Conservation (phyloP, 2,888 invertebrate genomes). For the Sminthurinus aureus region DNA sequence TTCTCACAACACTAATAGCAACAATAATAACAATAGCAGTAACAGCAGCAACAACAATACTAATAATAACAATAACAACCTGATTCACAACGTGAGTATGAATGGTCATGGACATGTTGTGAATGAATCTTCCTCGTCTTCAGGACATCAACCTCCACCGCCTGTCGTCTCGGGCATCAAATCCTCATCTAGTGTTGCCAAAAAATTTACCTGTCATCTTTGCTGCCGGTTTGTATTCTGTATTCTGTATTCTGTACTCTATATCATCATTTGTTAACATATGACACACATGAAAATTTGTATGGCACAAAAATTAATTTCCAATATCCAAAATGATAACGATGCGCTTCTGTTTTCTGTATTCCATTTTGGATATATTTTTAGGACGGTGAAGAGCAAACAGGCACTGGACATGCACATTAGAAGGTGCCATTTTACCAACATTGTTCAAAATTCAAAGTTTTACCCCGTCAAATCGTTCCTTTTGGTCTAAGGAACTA, state of each 20-base stretch:
- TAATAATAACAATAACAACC: neutral
- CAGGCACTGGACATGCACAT: constrained; percentile 59
- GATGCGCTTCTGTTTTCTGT: too few relatives aligned
- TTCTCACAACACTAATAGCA: neutral
- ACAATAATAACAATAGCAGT: neutral
- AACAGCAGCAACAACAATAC: neutral
- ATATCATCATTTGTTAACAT: too few relatives aligned
- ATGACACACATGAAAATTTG: too few relatives aligned
- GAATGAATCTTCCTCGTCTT: too few relatives aligned
- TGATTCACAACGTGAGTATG: neutral
- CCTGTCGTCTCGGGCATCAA: neutral
- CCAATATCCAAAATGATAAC: too few relatives aligned
- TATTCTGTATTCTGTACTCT: constrained; percentile 25
- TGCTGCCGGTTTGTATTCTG: constrained; percentile 52
- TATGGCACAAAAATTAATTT: too few relatives aligned
- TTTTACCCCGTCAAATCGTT: too few relatives aligned
- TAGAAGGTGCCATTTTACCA: neutral
- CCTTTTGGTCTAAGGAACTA: too few relatives aligned
- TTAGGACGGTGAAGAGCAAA: constrained; percentile 50
- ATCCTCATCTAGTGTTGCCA: constrained; percentile 20
- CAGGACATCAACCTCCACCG: neutral
- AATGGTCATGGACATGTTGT: too few relatives aligned
- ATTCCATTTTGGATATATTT: too few relatives aligned
- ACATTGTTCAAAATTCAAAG: too few relatives aligned
- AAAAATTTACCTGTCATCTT: constrained; percentile 59